Evolutionary conservation across 92 coral and sea anemone species (phyloP), one percentile per base, ranked within the genome.

Genomic region (Paragorgia papillata): DNA sequence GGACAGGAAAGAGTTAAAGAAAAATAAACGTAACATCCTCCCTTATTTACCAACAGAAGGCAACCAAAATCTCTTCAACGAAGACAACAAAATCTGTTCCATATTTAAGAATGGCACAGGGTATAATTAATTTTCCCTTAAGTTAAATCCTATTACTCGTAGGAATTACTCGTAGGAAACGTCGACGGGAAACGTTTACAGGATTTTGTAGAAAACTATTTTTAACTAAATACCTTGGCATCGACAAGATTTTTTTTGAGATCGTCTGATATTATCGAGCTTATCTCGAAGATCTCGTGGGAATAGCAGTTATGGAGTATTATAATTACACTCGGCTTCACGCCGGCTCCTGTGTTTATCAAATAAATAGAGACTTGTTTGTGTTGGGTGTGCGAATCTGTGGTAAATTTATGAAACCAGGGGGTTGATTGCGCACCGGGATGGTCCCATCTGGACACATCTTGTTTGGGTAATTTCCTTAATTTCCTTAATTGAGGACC

Each of bases 251-350:
- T n/a, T n/a, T n/a, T n/a, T n/a, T n/a, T n/a, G n/a, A n/a, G 55
- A 6, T 48, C 18, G 20, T 48, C 18, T 48, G 2, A 48, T 48
- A 31, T 19, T 40, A 37, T 27, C 17, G 37, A 34, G 13, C 51
- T 19, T 64, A 64, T 40, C 71, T 28, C 31, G 1, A 14, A 30
- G 50, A 68, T 29, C 75, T 46, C 59, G 75, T 48, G 75, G 35
- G 58, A 68, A 68, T 28, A 13, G 30, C 6, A 57, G 6, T n/a
- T n/a, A 7, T 7, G 75, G 24, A 68, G 26, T 68, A 41, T 15
- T 49, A n/a, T n/a, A 18, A 20, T 37, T 2, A 34, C n/a, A n/a
- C 15, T 22, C 57, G 29, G 53, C 30, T 3, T 7, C 26, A 24
- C 4, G 53, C 13, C 37, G 35, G 33, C 55, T 28, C 49, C 50